Evolutionary conservation across 2,888 invertebrate species (phyloP).

Genomic region (Drosophila melanosoma): DNA sequence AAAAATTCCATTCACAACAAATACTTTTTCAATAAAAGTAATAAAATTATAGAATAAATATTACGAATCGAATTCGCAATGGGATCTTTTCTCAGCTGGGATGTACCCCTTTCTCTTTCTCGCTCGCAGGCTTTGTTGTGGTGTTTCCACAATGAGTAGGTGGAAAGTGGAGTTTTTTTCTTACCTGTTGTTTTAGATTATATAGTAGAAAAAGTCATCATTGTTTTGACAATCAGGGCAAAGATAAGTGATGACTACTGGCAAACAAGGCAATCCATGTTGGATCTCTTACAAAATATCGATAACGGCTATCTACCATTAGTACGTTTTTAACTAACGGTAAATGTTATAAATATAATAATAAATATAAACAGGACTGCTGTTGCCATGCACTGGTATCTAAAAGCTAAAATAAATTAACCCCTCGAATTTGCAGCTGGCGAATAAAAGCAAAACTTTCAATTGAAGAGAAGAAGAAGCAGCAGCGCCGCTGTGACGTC

Average conservation of each 20-base stretch:
- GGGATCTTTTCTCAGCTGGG: neutral
- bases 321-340: slow-evolving; percentile 52
- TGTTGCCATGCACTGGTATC: slow-evolving; percentile 50
- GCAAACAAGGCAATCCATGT: slow-evolving; percentile 69
- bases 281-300: slow-evolving; percentile 49
- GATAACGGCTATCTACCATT: slow-evolving; percentile 60
- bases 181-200: neutral
- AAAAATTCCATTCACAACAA: neutral
- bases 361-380: slow-evolving; percentile 12
- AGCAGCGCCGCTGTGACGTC: neutral
- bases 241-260: slow-evolving; percentile 40
- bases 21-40: neutral
- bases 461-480: neutral
- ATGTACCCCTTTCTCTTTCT: neutral
- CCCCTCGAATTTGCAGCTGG: slow-evolving; percentile 23
- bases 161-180: slow-evolving; percentile 27
- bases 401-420: neutral
- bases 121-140: neutral
- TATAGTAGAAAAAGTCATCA: slow-evolving; percentile 33
- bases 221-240: slow-evolving; percentile 31
- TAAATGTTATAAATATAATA: slow-evolving; percentile 24
- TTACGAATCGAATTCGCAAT: neutral
- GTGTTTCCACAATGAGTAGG: neutral
- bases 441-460: slow-evolving; percentile 69
- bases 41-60: neutral